Percentiles rank a stretch among this genome's conserved stretches.
These are phyloP conservation scores for Amitus sp. DNA, from an alignment of 2,888 invertebrate species.

Conservation along the genomic window DNA sequence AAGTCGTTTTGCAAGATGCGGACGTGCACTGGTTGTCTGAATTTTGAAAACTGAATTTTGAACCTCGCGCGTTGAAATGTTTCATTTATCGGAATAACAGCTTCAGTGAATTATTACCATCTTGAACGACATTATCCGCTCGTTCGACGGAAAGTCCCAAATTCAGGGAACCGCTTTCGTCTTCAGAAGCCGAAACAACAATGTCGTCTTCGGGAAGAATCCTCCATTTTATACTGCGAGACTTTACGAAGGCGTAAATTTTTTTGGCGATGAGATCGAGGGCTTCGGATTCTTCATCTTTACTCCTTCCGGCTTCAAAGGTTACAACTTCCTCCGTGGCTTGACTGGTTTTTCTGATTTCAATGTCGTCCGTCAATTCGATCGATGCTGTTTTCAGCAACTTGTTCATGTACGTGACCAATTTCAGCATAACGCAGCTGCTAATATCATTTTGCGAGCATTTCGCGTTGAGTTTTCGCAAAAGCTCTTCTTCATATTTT, in stretches of 20 bases:
- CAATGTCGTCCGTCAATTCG: constrained; percentile 79
- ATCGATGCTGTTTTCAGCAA: constrained; percentile 83
- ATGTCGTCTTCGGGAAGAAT: constrained; percentile 82
- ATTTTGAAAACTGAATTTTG: no score
- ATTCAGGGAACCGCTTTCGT: constrained; percentile 75
- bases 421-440: constrained; percentile 84
- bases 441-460: constrained; percentile 82
- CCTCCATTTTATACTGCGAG: constrained; percentile 81
- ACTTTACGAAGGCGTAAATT: constrained; percentile 79
- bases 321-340: constrained; percentile 71
- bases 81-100: not conserved
- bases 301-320: constrained; percentile 70
- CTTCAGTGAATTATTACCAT: no score
- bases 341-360: constrained; percentile 72
- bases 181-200: constrained; percentile 76
- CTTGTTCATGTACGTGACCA: constrained; percentile 84
- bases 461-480: constrained; percentile 80
- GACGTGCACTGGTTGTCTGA: no score
- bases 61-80: no score
- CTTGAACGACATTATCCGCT: constrained; percentile 67
- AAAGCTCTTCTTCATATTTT: constrained; percentile 75
- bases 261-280: constrained; percentile 78
- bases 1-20: no score
- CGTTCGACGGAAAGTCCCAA: constrained; percentile 78
- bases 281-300: constrained; percentile 70